Base-by-base conservation (phyloP, 2,113 vertebrate genomes). In the Cyrtonyx montezumae region DNA sequence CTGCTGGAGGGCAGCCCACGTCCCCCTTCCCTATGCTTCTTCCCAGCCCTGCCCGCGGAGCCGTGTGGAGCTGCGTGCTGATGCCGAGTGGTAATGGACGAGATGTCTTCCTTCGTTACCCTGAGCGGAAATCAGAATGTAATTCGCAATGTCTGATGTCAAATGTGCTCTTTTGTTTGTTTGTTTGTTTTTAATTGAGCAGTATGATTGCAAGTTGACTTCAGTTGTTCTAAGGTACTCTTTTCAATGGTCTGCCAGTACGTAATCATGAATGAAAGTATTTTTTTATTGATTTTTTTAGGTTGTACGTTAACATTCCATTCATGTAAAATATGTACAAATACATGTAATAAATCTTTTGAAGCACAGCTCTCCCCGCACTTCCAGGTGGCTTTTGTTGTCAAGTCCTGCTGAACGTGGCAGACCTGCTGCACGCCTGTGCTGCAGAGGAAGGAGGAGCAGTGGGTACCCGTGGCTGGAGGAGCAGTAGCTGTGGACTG, bases 221-320 rank as follows among this genome's bases (percentile, higher is more conserved):
- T 91, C 68, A 71, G 40, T 88, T 94, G 92, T 96, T 94, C 76
- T 90, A 55, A 84, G 96, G 94, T 96, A 96, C 90, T 67, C 77
- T 86, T 69, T 80, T 73, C 78, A 42, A 71, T 94, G 87, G 66
- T 91, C 81, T 97, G 86, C 85, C 91, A 94, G 77, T 91, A 78
- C 43, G 74, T 87, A 91, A 79, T 97, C 90, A 93, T 77, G 74
- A 91, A 96, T 84, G 92, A 94, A 94, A 88, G 87, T 96, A 95
- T 95, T 96, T 94, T 97, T 94, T 94, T 95, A 97, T 95, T 94
- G 96, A 92, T 96, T 40, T 40, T 96, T 93, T 90, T 96, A 93
- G 92, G 80, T 84, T 97, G 82, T 97, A 91, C 75, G 97, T 93
- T 97, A 97, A 97, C 96, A 97, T 97, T 97, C 97, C 97, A 95